These are phyloP conservation scores for Eupithecia centaureata DNA, from an alignment of 2,888 invertebrate species.

Conservation along the genomic window DNA sequence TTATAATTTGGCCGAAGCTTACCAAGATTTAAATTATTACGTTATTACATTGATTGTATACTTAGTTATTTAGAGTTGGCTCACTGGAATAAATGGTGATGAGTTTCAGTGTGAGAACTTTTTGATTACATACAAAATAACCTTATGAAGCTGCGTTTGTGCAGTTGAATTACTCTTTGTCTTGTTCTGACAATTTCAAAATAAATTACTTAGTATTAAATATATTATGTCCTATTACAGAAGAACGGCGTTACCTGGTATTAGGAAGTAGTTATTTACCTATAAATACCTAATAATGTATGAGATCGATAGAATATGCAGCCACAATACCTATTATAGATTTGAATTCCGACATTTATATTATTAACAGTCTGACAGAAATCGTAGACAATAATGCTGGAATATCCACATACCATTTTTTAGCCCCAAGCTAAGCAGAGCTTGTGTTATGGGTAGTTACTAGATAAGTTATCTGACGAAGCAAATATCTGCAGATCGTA, in stretches of 20 bases:
- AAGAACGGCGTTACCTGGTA: background rate
- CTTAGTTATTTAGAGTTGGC: slow-evolving; percentile 43
- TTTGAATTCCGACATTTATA: background rate
- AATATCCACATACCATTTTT: too few relatives aligned
- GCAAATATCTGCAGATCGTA: too few relatives aligned
- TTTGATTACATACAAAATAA: slow-evolving; percentile 7
- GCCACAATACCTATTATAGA: background rate
- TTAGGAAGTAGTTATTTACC: background rate
- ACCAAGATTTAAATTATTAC: slow-evolving; percentile 64
- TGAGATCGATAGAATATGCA: background rate
- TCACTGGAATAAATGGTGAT: slow-evolving; percentile 36
- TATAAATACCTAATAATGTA: background rate
- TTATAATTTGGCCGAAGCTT: slow-evolving; percentile 77
- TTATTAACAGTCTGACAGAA: too few relatives aligned
- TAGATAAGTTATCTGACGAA: too few relatives aligned
- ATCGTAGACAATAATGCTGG: too few relatives aligned
- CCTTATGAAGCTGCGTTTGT: slow-evolving; percentile 1
- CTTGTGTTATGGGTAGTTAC: too few relatives aligned
- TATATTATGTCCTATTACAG: background rate
- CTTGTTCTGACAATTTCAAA: background rate
- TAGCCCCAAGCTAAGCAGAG: too few relatives aligned
- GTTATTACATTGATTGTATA: slow-evolving; percentile 60
- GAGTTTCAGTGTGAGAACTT: slow-evolving; percentile 31
- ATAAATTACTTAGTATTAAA: background rate
- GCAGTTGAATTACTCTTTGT: background rate